A percentile compares a stretch with the other conserved stretches of the same genome.
Conservation (phyloP, 2,888 invertebrate species). For the Aromia moschata region DNA sequence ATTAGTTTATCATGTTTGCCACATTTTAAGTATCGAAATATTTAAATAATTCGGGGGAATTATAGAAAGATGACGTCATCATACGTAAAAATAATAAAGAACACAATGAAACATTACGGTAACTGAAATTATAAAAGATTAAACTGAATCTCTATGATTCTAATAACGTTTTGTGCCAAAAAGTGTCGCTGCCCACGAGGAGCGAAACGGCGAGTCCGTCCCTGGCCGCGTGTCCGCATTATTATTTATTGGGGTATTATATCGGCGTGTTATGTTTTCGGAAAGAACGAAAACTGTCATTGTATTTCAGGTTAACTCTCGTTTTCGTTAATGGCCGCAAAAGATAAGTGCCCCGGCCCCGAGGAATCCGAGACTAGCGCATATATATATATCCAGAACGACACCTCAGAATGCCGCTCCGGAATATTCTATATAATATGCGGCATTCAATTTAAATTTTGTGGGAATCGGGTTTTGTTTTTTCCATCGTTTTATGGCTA, state of each 20-base stretch:
- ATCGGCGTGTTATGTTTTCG: constrained; percentile 42
- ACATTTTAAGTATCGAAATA: no score
- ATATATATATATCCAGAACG: constrained; percentile 59
- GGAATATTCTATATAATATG: constrained; percentile 60
- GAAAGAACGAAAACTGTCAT: constrained; percentile 47
- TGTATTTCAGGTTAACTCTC: constrained; percentile 52
- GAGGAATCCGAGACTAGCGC: constrained; percentile 55
- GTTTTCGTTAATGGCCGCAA: constrained; percentile 57
- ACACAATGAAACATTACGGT: no score
- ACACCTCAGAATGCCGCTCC: constrained; percentile 58
- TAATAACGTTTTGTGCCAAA: no score
- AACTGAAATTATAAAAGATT: no score
- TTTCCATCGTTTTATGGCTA: constrained; percentile 58
- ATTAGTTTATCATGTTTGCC: no score
- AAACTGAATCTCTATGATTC: no score
- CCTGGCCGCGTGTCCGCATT: constrained; percentile 37
- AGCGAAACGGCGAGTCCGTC: no score
- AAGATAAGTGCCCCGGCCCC: constrained; percentile 56
- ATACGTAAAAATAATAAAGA: no score
- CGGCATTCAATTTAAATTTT: constrained; percentile 61
- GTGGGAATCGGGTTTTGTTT: constrained; percentile 58
- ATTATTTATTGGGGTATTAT: constrained; percentile 46
- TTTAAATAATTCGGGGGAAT: no score
- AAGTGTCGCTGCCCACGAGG: no score
- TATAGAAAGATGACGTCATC: no score